phyloP scores from a whole-genome alignment of 2,797 vertebrate species.

The Scarus forsteni region DNA sequence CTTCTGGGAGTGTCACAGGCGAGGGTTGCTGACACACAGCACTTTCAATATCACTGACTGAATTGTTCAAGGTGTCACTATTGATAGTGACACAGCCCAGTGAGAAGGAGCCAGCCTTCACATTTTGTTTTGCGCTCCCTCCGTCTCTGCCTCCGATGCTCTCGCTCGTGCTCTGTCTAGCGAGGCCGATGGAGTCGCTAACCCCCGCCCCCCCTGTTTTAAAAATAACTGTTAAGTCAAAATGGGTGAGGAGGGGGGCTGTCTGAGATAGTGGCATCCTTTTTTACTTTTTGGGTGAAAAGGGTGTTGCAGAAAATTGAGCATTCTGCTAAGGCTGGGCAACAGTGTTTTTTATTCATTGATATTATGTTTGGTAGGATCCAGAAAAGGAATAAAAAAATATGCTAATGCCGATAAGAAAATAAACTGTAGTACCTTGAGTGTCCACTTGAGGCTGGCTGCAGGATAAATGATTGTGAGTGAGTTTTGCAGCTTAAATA shows the following conservation, averaged over 20 bases:
- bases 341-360: too few relatives aligned
- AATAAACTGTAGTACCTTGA: too few relatives aligned
- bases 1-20: constrained; percentile 76
- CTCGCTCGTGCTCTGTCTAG: constrained; percentile 18
- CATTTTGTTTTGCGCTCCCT: constrained; percentile 63
- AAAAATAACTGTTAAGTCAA: constrained; percentile 50
- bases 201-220: constrained; percentile 37
- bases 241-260: neutral
- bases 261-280: constrained; percentile 18
- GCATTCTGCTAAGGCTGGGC: too few relatives aligned
- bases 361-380: too few relatives aligned
- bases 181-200: constrained; percentile 27
- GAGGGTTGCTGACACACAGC: constrained; percentile 77
- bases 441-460: too few relatives aligned
- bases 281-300: constrained; percentile 23
- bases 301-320: constrained; percentile 35
- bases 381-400: too few relatives aligned
- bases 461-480: too few relatives aligned
- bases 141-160: constrained; percentile 48
- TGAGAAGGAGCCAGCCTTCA: constrained; percentile 72
- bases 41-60: constrained; percentile 82
- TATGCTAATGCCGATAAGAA: too few relatives aligned
- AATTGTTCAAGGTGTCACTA: constrained; percentile 83
- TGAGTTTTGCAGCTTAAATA: too few relatives aligned
- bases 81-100: constrained; percentile 77